Evolutionary conservation across 2,888 invertebrate species (phyloP).

Genomic region (Auanema sp.): DNA sequence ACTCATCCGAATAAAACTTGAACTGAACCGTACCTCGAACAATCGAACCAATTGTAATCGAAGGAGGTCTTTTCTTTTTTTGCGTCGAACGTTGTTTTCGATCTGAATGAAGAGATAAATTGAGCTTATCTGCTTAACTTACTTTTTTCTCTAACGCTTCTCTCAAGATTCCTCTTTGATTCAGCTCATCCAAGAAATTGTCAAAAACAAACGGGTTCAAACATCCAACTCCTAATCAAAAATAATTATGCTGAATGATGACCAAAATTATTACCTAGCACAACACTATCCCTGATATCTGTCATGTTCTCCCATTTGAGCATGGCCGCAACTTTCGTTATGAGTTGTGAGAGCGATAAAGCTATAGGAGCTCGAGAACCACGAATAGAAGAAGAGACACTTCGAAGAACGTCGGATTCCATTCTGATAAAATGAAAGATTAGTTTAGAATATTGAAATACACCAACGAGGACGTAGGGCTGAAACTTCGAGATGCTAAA

Average conservation of each 20-base stretch:
- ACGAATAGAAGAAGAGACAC: constrained; percentile 40
- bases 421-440: constrained; percentile 20
- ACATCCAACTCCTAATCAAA: constrained; percentile 75
- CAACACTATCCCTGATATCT: constrained; percentile 91
- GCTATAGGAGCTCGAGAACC: constrained; percentile 26
- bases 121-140: background rate
- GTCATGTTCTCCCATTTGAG: constrained; percentile 83
- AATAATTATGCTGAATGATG: background rate
- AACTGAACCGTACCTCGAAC: constrained; percentile 80
- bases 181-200: constrained; percentile 94
- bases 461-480: constrained; percentile 70
- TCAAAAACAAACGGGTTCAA: constrained; percentile 91
- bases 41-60: constrained; percentile 87
- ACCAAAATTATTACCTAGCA: constrained; percentile 73
- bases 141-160: constrained; percentile 73
- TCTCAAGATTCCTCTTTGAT: constrained; percentile 77
- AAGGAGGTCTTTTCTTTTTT: constrained; percentile 86
- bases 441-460: background rate
- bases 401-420: constrained; percentile 41
- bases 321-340: constrained; percentile 71
- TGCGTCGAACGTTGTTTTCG: constrained; percentile 90
- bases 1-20: background rate
- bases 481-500: constrained; percentile 78
- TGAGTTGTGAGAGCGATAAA: constrained; percentile 30
- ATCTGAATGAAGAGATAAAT: constrained; percentile 16